Conservation (phyloP, 2,797 vertebrate species). For the Antennarius maculatus region DNA sequence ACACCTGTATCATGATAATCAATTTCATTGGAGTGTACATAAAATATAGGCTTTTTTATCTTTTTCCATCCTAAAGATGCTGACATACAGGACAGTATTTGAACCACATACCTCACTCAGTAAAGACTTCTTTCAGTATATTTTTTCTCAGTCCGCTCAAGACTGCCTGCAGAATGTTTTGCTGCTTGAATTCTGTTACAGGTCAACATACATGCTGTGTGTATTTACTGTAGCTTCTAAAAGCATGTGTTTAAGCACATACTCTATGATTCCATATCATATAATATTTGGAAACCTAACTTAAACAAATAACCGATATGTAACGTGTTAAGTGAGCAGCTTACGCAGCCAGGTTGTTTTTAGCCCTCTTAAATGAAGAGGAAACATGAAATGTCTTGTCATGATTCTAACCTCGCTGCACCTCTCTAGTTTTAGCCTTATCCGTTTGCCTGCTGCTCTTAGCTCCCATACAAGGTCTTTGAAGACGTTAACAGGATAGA, state of each 20-base stretch:
- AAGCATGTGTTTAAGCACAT: slow-evolving; percentile 1
- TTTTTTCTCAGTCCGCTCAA: neutral
- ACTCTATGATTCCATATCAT: slow-evolving; percentile 1
- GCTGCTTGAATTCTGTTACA: neutral
- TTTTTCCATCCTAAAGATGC: neutral
- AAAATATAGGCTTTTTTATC: neutral
- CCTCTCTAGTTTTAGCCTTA: slow-evolving; percentile 24
- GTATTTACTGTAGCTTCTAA: slow-evolving; percentile 6
- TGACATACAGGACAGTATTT: neutral
- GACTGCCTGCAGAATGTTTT: neutral
- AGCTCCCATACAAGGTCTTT: slow-evolving; percentile 44
- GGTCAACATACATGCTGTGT: neutral
- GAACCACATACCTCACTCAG: neutral
- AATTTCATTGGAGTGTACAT: no score
- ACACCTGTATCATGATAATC: no score
- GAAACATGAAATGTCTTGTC: slow-evolving; percentile 39
- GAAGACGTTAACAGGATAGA: slow-evolving; percentile 57
- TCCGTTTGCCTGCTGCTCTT: slow-evolving; percentile 44
- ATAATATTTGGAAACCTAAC: neutral
- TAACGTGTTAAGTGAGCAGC: neutral
- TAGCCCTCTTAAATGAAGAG: slow-evolving; percentile 6
- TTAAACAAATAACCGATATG: slow-evolving; percentile 5
- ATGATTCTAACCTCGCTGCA: slow-evolving; percentile 2
- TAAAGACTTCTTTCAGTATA: neutral
- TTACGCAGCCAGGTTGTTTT: slow-evolving; percentile 3